Percentiles rank a stretch among this genome's conserved stretches.
Evolutionary conservation across 2,888 invertebrate genomes (phyloP).

Genomic region (Nomada lathburiana): DNA sequence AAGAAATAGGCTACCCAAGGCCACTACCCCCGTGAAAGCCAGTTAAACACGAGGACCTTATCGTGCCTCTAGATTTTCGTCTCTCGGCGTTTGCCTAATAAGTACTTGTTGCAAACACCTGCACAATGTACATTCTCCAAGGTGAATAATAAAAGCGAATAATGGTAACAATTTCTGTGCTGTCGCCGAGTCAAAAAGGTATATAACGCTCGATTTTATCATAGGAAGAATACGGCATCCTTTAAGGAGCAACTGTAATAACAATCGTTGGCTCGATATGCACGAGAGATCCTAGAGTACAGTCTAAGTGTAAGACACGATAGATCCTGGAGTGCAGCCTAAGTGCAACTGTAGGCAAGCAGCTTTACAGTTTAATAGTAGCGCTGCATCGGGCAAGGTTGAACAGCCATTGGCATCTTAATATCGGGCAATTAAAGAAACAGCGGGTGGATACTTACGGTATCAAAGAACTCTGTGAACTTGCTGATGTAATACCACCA

Average conservation of each 20-base stretch:
- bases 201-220: not conserved
- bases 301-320: not conserved
- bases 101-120: too few relatives aligned
- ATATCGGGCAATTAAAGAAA: not conserved
- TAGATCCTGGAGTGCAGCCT: not conserved
- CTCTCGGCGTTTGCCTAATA: too few relatives aligned
- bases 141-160: too few relatives aligned
- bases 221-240: not conserved
- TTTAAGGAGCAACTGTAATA: not conserved
- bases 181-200: not conserved
- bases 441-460: constrained; percentile 86
- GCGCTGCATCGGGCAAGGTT: not conserved
- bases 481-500: constrained; percentile 99
- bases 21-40: not conserved
- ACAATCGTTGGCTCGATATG: not conserved
- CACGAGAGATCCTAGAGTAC: too few relatives aligned
- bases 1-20: not conserved
- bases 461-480: constrained; percentile 98
- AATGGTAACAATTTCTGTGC: too few relatives aligned
- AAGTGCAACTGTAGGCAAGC: not conserved
- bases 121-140: too few relatives aligned
- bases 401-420: not conserved
- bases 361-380: not conserved
- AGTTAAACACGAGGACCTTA: not conserved
- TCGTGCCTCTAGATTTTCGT: not conserved